Evolutionary conservation across 2,888 invertebrate species (phyloP), one percentile per base, ranked within the genome.

Genomic region (Drosophila ezoana): DNA sequence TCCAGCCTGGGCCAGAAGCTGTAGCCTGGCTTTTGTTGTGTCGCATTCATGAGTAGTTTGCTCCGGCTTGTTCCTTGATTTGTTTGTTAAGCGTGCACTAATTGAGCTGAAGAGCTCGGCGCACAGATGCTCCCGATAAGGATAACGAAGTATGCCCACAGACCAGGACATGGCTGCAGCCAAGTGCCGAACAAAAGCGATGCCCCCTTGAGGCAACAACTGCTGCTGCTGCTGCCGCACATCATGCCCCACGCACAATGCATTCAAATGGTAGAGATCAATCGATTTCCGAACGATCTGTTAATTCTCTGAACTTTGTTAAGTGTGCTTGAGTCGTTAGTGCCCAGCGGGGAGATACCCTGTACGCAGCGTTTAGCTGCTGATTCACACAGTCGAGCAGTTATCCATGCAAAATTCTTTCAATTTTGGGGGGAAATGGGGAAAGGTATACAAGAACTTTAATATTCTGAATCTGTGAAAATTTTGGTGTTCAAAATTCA

Each of bases 1-100:
- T 53, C 41, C 3, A 35, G 35, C 35, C 66, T 70, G 20, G 40
- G 62, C 44, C 60, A 35, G 28, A 40, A 23, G 23, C 23, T 8
- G 23, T 23, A 8, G 60, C 44, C 60, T 37, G 58, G 65, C 72
- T 72, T 72, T 77, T 77, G 65, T 77, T 72, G 35, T 52, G 43
- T 37, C 48, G 49, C 47, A 38, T 49, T 53, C 48, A 52, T 28
- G 38, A 47, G 68, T 43, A 68, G 52, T 68, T 66, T 51, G 45
- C 59, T 51, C 23, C 32, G 58, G 52, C 38, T 59, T 65, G 53
- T 63, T 67, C 57, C 49, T 61, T 68, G 67, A 72, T 83, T 87
- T 80, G 74, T 75, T 81, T 68, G 78, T 73, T 74, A 71, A 85
- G 72, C 84, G 89, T 75, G 89, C 87, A 79, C 84, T 85, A 85